Conservation (phyloP, 2,797 vertebrate genomes). For the Rhinoraja longicauda region DNA sequence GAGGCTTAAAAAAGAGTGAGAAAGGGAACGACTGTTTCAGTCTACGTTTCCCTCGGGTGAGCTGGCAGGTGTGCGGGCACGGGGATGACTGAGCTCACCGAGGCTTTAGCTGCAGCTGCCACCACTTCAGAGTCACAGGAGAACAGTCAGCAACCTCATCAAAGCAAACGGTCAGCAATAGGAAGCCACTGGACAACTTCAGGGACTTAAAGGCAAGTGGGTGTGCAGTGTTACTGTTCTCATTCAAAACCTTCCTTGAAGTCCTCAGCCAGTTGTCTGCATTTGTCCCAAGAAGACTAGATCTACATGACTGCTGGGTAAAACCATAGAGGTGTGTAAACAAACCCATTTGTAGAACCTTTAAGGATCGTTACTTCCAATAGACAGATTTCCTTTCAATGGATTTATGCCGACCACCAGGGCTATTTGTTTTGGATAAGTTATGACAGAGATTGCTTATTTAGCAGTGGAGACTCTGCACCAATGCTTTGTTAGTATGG, state of each 20-base stretch:
- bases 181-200: not conserved
- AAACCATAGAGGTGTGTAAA: too few relatives aligned
- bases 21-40: not conserved
- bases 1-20: not conserved
- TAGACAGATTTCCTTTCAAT: not conserved
- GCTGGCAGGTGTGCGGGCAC: not conserved
- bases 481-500: not conserved
- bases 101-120: conserved; percentile 7
- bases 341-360: not conserved
- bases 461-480: not conserved
- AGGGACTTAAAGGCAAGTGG: not conserved
- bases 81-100: not conserved
- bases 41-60: not conserved
- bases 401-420: not conserved
- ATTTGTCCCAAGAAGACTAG: not conserved
- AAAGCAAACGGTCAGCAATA: not conserved
- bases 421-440: not conserved
- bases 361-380: not conserved
- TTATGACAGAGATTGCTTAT: not conserved
- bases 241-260: conserved; percentile 11
- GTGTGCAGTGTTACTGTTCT: not conserved
- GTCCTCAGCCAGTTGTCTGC: not conserved
- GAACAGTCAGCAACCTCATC: not conserved
- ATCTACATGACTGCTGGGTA: not conserved
- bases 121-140: not conserved